Evolutionary conservation across 2,797 vertebrate genomes (phyloP), one percentile per base, ranked within the genome.

Genomic region (Rhyacichthys aspro): DNA sequence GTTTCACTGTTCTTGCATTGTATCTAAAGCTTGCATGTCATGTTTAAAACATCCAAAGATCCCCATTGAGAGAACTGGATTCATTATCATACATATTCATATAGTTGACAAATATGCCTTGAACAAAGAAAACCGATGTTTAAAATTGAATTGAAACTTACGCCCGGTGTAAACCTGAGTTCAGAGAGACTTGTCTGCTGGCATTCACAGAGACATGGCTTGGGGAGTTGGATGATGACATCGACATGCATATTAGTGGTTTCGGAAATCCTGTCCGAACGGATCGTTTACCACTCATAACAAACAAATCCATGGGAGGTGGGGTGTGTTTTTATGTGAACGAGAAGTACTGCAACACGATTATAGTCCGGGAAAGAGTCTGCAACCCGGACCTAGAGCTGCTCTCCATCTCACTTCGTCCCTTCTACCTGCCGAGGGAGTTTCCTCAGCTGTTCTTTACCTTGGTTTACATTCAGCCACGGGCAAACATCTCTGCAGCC

Each of bases 1-100:
- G 67, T 76, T 60, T 79, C 72, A 79, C 28, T 58, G 64, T 34
- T 69, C 81, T 77, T 75, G 63, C 70, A 77, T 82, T 78, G 53
- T 83, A 70, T 77, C 74, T 59, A 69, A 60, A 60, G 69, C 65
- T 76, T 56, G 34, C 78, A 53, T 74, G 38, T 78, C 9, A 62
- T 65, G 67, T 70, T 43, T 12, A 57, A 46, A 63, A 45, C 15
- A 18, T 65, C 10, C 53, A 61, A 53, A 67, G 50, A 32, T 2
- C n/a, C 3, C 55, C 47, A 9, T 42, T 19, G 41, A 62, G 47
- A 54, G 33, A 76, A 52, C 4, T 54, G 16, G 55, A 54, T 67
- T 50, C 5, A 46, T 47, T n/a, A 28, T 50, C 19, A 52, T 58
- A 73, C 78, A 55, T 61, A 71, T 55, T 50, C 56, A 49, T 62